Evolutionary conservation across 2,888 invertebrate species (phyloP), one percentile per base, ranked within the genome.

Genomic region (Kuschelorhynchus macadamiae): DNA sequence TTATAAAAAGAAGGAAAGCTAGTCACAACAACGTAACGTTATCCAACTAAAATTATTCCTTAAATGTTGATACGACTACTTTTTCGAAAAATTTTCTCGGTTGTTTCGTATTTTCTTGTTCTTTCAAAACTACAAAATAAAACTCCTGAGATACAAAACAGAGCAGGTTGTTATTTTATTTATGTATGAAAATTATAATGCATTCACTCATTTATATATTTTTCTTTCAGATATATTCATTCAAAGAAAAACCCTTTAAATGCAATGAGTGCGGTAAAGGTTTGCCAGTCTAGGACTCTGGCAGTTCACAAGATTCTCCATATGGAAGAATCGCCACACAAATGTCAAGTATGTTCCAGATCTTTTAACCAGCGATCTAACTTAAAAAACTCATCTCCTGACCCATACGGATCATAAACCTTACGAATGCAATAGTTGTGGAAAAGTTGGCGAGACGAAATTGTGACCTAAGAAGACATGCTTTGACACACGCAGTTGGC

Each of bases 171-270:
- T n/a, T n/a, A n/a, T n/a, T n/a, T n/a, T n/a, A n/a, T n/a, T n/a
- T n/a, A n/a, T n/a, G n/a, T n/a, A n/a, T n/a, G n/a, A n/a, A n/a
- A n/a, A n/a, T n/a, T n/a, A n/a, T n/a, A n/a, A n/a, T n/a, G n/a
- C n/a, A n/a, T n/a, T n/a, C n/a, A n/a, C n/a, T n/a, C n/a, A n/a
- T n/a, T n/a, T n/a, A n/a, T 52, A 8, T 14, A 7, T 44, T 57
- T 60, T 71, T 65, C 8, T 75, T 76, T 21, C 72, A 96, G 96
- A 82, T 98, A 97, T 85, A 98, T 98, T 73, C 98, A 98, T 85
- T 96, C 96, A 98, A 98, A 82, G 97, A 98, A 85, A 98, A 98
- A 83, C 98, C 98, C 0, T 98, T 98, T 86, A 98, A 97, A 82
- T 99, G 98, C 84, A 90, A 89, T 1, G 95, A 97, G 77, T 98